Evolutionary conservation across 64 coral and sea anemone genomes (phyloP).

Genomic region (Cladopsammia gracilis): DNA sequence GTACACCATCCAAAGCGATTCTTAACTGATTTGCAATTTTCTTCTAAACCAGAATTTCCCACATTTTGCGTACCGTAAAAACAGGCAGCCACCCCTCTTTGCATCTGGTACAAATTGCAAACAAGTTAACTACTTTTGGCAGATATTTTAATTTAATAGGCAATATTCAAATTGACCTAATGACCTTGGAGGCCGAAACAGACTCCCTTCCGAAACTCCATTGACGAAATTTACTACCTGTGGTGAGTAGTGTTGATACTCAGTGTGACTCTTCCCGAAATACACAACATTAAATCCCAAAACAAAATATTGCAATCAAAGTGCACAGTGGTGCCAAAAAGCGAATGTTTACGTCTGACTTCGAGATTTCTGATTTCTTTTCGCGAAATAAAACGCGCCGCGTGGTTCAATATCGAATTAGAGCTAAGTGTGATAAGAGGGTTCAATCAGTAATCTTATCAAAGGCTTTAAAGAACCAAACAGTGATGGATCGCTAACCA

Average conservation of each 20-base stretch:
- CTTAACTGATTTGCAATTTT: too few relatives aligned
- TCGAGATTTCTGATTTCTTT: neutral
- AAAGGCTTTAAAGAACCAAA: neutral
- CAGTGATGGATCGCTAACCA: neutral
- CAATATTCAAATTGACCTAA: neutral
- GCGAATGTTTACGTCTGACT: neutral
- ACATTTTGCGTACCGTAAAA: neutral
- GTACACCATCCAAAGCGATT: too few relatives aligned
- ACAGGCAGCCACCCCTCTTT: neutral
- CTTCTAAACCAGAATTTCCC: neutral
- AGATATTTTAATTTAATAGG: neutral
- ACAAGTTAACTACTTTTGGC: too few relatives aligned
- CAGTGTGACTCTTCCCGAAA: neutral
- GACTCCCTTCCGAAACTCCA: constrained; percentile 6
- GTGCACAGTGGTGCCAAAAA: neutral
- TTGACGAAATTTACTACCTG: neutral
- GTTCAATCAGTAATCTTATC: constrained; percentile 15
- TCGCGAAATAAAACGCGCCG: neutral
- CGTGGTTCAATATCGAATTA: neutral
- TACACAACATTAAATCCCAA: neutral
- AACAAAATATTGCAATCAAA: neutral
- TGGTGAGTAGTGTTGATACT: neutral
- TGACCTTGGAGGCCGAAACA: constrained; percentile 1
- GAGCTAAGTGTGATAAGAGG: neutral
- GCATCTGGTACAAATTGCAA: neutral